Base-by-base conservation (phyloP, 64 coral and sea anemone species). In the Actinia tenebrosa region DNA sequence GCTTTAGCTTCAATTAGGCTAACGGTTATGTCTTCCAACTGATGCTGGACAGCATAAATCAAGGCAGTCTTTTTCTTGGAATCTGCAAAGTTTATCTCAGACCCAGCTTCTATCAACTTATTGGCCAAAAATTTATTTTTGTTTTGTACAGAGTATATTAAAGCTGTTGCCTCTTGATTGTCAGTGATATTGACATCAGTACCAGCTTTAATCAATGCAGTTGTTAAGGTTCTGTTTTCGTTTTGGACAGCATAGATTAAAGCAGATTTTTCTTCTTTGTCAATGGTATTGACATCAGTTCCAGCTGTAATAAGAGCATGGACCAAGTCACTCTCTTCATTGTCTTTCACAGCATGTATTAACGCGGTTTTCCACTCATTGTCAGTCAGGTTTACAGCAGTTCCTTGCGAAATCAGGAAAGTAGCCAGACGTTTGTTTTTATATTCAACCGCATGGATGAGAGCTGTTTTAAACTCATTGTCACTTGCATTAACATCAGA, bases 101-200 rank as follows among this genome's bases (percentile, higher is more conserved):
- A 0, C 0, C 69, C 69, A 72, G 69, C 23, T 14, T 10, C 0
- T 1, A 30, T 72, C 69, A 72, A 30, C 10, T 10, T 9, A 26
- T 14, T 10, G 25, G 26, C 69, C 26, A 72, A 19, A 45, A 47
- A 18, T 16, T 20, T 16, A 47, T 50, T 50, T 23, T 80, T 50
- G 8, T 22, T 80, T 6, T 47, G 43, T 47, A 80, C 15, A 17
- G 13, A 50, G 45, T 80, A 80, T 5, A 45, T 22, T 4, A 80
- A 23, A 53, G 79, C 79, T 45, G 79, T 80, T 80, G 22, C 5
- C 37, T 37, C 79, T 47, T 80, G 20, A n/a, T 47, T 19, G 10
- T 80, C 79, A 53, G 79, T 80, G 16, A 80, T 50, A 45, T 80
- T 80, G 79, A 80, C 79, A 80, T 80, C 79, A 1, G 10, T 20